phyloP scores from a whole-genome alignment of 2,888 invertebrate genomes.

The Sisyra nigra region DNA sequence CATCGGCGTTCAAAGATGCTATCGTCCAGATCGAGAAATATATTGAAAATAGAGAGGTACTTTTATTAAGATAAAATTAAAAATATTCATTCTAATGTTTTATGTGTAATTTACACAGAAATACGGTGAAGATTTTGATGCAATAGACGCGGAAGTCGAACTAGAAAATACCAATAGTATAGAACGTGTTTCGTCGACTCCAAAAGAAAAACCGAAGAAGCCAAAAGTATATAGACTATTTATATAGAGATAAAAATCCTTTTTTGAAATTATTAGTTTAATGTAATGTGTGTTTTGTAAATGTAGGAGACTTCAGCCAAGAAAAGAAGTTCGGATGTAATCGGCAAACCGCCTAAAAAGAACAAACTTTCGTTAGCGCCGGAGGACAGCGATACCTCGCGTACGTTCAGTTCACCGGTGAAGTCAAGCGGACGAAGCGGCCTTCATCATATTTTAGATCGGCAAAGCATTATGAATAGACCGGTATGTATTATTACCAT shows the following conservation, averaged over 20 bases:
- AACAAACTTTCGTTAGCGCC: conserved; percentile 26
- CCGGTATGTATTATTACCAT: conserved; percentile 39
- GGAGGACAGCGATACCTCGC: conserved; percentile 28
- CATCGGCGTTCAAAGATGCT: conserved; percentile 61
- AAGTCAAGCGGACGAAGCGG: neutral
- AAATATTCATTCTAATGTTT: neutral
- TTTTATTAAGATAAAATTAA: conserved; percentile 13
- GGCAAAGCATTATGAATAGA: conserved; percentile 48
- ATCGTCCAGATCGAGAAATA: conserved; percentile 65
- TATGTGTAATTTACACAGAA: conserved; percentile 20
- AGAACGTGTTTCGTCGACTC: conserved; percentile 12
- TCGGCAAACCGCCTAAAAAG: conserved; percentile 25
- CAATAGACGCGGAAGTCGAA: conserved; percentile 45
- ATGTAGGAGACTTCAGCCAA: conserved; percentile 11
- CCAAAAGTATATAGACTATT: conserved; percentile 14
- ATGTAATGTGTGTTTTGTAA: too few relatives aligned
- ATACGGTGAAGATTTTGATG: conserved; percentile 29
- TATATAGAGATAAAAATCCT: neutral
- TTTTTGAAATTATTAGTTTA: conserved; percentile 2
- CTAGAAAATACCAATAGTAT: conserved; percentile 43
- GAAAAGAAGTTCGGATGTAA: conserved; percentile 11
- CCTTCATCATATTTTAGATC: conserved; percentile 33
- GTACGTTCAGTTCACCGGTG: conserved; percentile 21
- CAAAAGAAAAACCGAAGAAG: conserved; percentile 14
- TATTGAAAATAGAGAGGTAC: conserved; percentile 50